Evolutionary conservation across 2,888 invertebrate species (phyloP), one percentile per base, ranked within the genome.

Genomic region (Cataglyphis rosenhaueri): DNA sequence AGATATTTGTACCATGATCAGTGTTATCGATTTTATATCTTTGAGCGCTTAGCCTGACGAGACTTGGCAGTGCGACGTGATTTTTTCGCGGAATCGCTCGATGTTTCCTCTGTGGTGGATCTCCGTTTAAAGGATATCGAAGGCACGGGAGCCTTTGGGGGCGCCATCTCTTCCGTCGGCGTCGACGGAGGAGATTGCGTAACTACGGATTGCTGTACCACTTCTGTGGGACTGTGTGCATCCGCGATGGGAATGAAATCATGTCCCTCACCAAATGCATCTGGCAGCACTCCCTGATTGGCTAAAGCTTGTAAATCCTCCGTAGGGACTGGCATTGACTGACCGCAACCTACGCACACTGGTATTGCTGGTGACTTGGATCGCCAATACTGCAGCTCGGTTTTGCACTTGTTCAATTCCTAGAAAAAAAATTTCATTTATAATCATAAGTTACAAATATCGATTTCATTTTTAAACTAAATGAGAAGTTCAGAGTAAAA

Each of bases 381-480:
- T 83, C 98, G 97, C 98, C 98, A 98, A 95, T 98, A 98, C 95
- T 98, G 98, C 91, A 98, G 95, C 95, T 98, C 98, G 52, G 98
- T 98, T 95, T 98, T 98, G 95, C 98, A 98, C 94, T 98, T 98
- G 95, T 98, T 98, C 90, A 98, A 95, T 95, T 98, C 98, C 97
- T 98, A 93, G 59, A 83, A 88, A 71, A 12, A n/a, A 75, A 70
- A 41, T 32, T n/a, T 59, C 57, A 4, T 5, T 15, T 59, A 57
- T 57, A 55, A 41, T 25, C 3, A 29, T 41, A 68, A 57, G 21
- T 52, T 52, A 25, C 32, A 3, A 1, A 9, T 41, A 44, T 21
- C 52, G 10, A 38, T 68, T 35, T 8, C 21, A 57, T 59, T 59
- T 59, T 41, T 38, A 21, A 10, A 65, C 6, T 9, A 35, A 59